Evolutionary conservation across 2,797 vertebrate species (phyloP).

Genomic region (Oophaga sylvatica): DNA sequence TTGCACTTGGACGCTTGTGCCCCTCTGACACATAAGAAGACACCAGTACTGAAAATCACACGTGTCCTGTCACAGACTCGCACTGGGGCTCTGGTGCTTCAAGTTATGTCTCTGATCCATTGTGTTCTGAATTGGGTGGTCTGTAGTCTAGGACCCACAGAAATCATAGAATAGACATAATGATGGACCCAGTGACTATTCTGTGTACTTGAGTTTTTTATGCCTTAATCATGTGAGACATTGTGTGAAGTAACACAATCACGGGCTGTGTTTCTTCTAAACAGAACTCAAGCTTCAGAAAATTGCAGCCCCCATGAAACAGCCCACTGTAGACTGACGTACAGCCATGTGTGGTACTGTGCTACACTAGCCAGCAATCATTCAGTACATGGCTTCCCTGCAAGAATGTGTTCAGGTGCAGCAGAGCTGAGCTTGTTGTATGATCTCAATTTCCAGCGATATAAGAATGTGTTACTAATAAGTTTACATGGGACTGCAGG

Average conservation of each 20-base stretch:
- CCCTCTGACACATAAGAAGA: neutral
- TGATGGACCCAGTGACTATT: conserved; percentile 17
- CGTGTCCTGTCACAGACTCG: neutral
- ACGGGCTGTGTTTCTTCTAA: conserved; percentile 35
- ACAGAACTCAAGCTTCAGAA: conserved; percentile 25
- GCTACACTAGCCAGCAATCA: neutral
- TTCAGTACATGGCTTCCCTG: neutral
- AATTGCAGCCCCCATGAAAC: neutral
- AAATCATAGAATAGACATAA: conserved; percentile 35
- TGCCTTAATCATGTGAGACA: conserved; percentile 45
- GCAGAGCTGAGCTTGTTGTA: neutral
- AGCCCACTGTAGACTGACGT: neutral
- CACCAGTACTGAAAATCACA: neutral
- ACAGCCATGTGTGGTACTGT: neutral
- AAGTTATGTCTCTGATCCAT: neutral
- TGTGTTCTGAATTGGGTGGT: conserved; percentile 47
- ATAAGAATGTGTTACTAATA: too few relatives aligned
- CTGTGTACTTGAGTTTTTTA: conserved; percentile 29
- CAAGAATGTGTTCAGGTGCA: neutral
- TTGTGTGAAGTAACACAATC: conserved; percentile 28
- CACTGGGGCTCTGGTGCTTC: neutral
- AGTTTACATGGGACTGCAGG: neutral
- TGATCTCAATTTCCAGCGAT: neutral
- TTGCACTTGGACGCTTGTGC: neutral
- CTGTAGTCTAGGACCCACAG: conserved; percentile 40